Conservation (phyloP, 2,797 vertebrate genomes). For the Sardinella longiceps region DNA sequence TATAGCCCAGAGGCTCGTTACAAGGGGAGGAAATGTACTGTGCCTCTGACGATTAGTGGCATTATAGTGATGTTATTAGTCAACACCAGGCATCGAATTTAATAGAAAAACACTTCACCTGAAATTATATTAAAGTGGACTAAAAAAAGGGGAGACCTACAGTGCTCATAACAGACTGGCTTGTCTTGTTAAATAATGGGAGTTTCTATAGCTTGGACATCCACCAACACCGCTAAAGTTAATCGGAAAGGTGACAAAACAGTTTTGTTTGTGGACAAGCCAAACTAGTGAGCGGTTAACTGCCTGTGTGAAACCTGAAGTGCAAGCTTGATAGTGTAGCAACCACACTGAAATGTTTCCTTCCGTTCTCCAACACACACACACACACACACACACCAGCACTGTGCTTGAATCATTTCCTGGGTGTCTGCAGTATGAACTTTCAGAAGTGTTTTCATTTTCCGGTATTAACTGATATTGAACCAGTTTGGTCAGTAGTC, state of each 20-base stretch:
- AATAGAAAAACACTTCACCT: background rate
- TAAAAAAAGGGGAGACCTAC: background rate
- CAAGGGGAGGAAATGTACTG: background rate
- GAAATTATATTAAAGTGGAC: background rate
- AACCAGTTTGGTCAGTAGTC: background rate
- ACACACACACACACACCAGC: background rate
- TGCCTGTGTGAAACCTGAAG: background rate
- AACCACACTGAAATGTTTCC: background rate
- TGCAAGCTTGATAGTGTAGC: background rate
- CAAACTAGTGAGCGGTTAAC: too few species aligned
- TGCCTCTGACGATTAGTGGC: background rate
- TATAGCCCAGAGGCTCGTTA: background rate
- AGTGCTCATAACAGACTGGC: background rate
- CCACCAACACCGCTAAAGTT: too few species aligned
- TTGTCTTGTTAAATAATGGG: background rate
- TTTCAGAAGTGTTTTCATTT: background rate
- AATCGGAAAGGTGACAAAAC: too few species aligned
- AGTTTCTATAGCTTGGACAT: background rate
- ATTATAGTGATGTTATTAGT: background rate
- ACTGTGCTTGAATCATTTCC: background rate
- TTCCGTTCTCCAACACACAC: background rate
- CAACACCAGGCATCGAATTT: background rate
- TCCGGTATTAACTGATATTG: background rate
- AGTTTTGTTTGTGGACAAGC: too few species aligned
- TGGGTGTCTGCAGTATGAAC: slow-evolving; percentile 2